phyloP scores from a whole-genome alignment of 2,888 invertebrate genomes.

The Amitus sp. region DNA sequence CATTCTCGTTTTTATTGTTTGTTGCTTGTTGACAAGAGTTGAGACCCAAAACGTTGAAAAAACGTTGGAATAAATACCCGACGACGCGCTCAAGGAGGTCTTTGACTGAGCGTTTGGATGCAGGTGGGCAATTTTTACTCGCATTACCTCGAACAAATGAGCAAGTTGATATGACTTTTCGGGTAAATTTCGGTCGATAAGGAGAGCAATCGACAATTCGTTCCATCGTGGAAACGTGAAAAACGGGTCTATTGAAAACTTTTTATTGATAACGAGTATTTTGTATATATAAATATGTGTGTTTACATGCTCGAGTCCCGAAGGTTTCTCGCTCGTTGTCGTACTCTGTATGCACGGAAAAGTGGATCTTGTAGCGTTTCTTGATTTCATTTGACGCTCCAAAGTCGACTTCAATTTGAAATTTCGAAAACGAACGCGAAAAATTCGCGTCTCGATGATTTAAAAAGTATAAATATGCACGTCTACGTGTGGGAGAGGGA shows the following conservation, averaged over 20 bases:
- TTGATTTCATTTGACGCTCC: not conserved
- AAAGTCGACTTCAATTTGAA: not conserved
- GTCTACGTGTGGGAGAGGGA: conserved; percentile 3
- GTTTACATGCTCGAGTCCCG: conserved; percentile 12
- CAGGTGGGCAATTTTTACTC: conserved; percentile 4
- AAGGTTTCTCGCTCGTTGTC: not conserved
- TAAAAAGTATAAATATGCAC: conserved; percentile 1
- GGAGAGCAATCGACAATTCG: conserved; percentile 7
- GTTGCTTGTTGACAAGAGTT: not conserved
- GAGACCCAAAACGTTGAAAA: not conserved
- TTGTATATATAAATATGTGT: conserved; percentile 35
- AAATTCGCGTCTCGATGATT: no score
- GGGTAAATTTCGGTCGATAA: not conserved
- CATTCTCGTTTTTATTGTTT: no score
- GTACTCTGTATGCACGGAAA: no score
- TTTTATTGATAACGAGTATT: conserved; percentile 35
- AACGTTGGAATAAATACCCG: not conserved
- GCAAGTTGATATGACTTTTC: not conserved
- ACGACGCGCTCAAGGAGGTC: not conserved
- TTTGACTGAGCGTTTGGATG: not conserved
- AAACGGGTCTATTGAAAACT: conserved; percentile 13
- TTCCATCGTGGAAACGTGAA: conserved; percentile 14
- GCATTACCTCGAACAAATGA: conserved; percentile 4
- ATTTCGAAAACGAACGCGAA: not conserved
- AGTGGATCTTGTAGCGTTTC: not conserved